These are phyloP conservation scores for Microtus pennsylvanicus DNA, from an alignment of 2,113 vertebrate genomes.

Conservation along the genomic window DNA sequence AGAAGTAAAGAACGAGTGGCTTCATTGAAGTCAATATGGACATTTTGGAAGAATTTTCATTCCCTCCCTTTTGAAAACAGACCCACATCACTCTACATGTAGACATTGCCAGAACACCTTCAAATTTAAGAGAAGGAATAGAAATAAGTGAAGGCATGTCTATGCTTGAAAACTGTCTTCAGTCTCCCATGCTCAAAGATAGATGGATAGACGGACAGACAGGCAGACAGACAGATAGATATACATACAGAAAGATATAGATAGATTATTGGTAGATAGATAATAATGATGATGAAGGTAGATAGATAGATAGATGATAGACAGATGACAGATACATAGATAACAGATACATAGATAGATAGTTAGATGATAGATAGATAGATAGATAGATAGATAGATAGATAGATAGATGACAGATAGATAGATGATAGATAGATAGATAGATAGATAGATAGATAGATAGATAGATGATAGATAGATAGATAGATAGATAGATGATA, in stretches of 20 bases:
- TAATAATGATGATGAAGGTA: neutral
- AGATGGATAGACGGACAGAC: neutral
- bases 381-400: neutral
- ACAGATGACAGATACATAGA: neutral
- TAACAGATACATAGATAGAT: too few relatives aligned
- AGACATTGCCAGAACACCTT: neutral
- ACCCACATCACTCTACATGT: neutral
- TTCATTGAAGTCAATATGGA: slow-evolving; percentile 15
- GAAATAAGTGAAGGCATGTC: neutral
- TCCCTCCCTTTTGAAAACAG: slow-evolving; percentile 11
- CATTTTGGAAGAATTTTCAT: slow-evolving; percentile 28
- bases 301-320: neutral
- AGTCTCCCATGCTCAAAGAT: neutral
- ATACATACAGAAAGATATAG: neutral
- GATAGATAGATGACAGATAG: neutral
- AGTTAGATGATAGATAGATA: neutral
- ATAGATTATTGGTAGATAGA: neutral
- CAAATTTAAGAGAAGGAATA: neutral
- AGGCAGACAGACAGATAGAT: neutral
- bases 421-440: neutral
- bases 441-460: too few relatives aligned
- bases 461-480: too few relatives aligned
- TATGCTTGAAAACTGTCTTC: neutral
- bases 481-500: too few relatives aligned
- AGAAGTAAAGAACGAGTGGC: neutral